Evolutionary conservation across 2,888 invertebrate genomes (phyloP).

Genomic region (Rhodophaea formosa): DNA sequence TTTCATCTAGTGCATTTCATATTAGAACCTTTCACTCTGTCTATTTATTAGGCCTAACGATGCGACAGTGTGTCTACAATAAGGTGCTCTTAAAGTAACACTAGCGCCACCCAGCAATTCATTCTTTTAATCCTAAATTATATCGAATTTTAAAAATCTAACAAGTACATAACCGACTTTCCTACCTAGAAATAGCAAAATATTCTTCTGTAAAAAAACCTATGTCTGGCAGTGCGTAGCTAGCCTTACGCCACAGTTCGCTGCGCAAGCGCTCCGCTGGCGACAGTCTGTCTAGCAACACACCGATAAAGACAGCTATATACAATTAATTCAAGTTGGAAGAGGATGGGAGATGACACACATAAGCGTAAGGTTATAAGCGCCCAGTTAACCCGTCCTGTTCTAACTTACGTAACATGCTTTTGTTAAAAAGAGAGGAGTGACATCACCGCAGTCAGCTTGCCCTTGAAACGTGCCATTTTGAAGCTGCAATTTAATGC

Average conservation of each 20-base stretch:
- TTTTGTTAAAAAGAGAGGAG: neutral
- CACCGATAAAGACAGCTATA: slow-evolving; percentile 22
- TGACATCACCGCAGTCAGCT: neutral
- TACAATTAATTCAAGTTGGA: neutral
- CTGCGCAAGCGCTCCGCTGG: slow-evolving; percentile 24
- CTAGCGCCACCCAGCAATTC: too few species aligned
- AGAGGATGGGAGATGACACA: neutral
- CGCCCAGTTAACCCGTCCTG: neutral
- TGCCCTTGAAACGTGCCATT: slow-evolving; percentile 5
- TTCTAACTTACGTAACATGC: neutral
- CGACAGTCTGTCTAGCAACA: slow-evolving; percentile 36
- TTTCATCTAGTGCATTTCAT: too few species aligned
- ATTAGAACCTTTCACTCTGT: too few species aligned
- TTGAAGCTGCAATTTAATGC: slow-evolving; percentile 13
- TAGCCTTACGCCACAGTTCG: slow-evolving; percentile 15
- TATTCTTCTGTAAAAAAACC: neutral
- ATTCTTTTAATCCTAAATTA: too few species aligned
- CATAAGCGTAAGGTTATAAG: neutral
- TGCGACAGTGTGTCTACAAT: too few species aligned
- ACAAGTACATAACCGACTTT: too few species aligned
- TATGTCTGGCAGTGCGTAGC: neutral
- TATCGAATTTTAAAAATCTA: too few species aligned
- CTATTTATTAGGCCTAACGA: too few species aligned
- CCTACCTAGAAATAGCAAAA: too few species aligned
- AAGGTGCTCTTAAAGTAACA: too few species aligned